phyloP scores from a whole-genome alignment of 2,113 vertebrate genomes.

The Cromileptes altivelis region DNA sequence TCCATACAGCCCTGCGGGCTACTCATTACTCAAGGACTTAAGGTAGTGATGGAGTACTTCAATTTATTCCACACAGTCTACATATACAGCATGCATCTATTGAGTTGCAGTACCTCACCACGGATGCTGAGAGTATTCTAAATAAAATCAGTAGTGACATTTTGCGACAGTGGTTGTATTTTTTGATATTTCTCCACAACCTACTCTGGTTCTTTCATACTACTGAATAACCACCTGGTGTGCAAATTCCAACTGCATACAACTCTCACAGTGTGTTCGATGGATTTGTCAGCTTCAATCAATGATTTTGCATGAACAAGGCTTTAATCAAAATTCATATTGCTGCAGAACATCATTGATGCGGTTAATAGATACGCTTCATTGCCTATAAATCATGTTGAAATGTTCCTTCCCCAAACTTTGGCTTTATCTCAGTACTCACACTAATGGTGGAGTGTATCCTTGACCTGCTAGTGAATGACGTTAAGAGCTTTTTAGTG shows the following conservation, averaged over 20 bases:
- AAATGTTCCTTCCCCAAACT: slow-evolving; percentile 41
- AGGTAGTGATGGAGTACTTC: slow-evolving; percentile 56
- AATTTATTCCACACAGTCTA: slow-evolving; percentile 55
- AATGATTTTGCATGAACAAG: slow-evolving; percentile 69
- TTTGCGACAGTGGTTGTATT: slow-evolving; percentile 35
- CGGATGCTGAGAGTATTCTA: not conserved
- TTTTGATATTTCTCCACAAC: slow-evolving; percentile 13
- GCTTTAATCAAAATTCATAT: slow-evolving; percentile 70
- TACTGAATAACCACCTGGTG: slow-evolving; percentile 5
- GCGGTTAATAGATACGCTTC: slow-evolving; percentile 60
- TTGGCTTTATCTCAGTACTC: not conserved
- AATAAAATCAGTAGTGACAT: slow-evolving; percentile 33
- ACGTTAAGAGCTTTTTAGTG: slow-evolving; percentile 66
- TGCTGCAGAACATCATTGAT: slow-evolving; percentile 51
- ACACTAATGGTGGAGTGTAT: slow-evolving; percentile 24
- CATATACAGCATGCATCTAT: slow-evolving; percentile 27
- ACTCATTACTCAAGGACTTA: slow-evolving; percentile 67
- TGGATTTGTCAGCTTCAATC: slow-evolving; percentile 56
- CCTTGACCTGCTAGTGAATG: slow-evolving; percentile 29
- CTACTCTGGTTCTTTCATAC: not conserved
- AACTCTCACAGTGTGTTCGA: slow-evolving; percentile 54
- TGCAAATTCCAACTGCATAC: slow-evolving; percentile 6
- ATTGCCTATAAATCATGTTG: slow-evolving; percentile 49
- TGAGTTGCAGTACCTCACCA: slow-evolving; percentile 4
- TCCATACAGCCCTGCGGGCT: slow-evolving; percentile 49